Base-by-base conservation (phyloP, 2,797 vertebrate species). In the Coranthus polyacanthus region DNA sequence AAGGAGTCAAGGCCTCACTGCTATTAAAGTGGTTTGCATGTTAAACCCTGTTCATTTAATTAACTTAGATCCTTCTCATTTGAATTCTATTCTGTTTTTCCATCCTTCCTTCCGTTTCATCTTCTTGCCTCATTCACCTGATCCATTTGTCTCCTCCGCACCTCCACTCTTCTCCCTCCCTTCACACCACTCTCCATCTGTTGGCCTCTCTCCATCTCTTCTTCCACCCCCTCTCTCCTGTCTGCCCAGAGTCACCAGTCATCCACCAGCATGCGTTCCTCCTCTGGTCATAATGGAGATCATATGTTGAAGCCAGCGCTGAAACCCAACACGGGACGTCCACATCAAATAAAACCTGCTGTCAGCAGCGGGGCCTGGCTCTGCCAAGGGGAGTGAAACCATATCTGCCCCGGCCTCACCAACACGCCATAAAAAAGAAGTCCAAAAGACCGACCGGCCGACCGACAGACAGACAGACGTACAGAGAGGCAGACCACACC, bases 271-370 rank as follows among this genome's bases (percentile, higher is more conserved):
- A 82, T 85, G 78, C 79, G 55, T 84, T 91, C 75, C 86, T 89
- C 71, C 86, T 89, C 79, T 83, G 82, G 83, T 89, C 85, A 89
- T 94, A 94, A 94, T 94, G 92, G 88, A 91, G 91, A 94, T 94
- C 93, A 93, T 90, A 93, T 94, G 93, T 92, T 90, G 84, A 89
- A 90, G 86, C 83, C 86, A 74, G 88, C 66, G 12, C 89, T 92
- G 92, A 90, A 94, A 93, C 91, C 83, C 81, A 88, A 92, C 90
- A 91, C 89, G 79, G 88, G 89, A 91, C 89, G 46, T 91, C 89
- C 87, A 92, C 92, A 92, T 93, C 89, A 92, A 92, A 93, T 94
- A 91, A 92, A 93, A 92, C 75, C 89, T 87, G 89, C 91, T 90
- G 90, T 90, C 91, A 90, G 88, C 88, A 86, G 75, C 70, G 47